These are phyloP conservation scores for Sorex maritimensis DNA, from an alignment of 2,797 vertebrate genomes.

Conservation along the genomic window DNA sequence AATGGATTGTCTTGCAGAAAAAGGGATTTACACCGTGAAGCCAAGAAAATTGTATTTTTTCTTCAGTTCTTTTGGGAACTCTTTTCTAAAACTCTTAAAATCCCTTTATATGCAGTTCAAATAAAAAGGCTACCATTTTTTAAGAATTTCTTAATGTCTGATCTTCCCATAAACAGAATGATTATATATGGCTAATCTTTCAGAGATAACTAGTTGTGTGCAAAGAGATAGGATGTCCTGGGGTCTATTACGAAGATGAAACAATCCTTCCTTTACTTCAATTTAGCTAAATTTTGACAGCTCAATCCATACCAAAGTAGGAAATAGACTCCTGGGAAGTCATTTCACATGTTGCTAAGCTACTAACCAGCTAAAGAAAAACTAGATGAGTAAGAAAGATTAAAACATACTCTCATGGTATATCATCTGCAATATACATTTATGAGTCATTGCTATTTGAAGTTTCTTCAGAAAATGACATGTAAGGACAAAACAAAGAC, in stretches of 20 bases:
- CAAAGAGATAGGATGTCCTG: conserved; percentile 24
- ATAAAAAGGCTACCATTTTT: conserved; percentile 28
- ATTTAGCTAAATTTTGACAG: conserved; percentile 50
- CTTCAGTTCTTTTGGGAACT: conserved; percentile 43
- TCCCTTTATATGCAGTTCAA: conserved; percentile 36
- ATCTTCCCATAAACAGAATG: conserved; percentile 23
- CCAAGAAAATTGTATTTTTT: conserved; percentile 67
- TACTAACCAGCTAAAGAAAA: conserved; percentile 52
- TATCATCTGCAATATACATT: conserved; percentile 14
- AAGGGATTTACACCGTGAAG: conserved; percentile 49
- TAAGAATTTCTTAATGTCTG: conserved; percentile 49
- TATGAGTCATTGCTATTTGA: conserved; percentile 29
- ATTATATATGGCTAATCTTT: conserved; percentile 49
- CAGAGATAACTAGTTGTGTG: neutral
- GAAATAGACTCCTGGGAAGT: conserved; percentile 33
- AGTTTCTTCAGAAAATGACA: conserved; percentile 17
- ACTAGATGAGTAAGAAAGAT: conserved; percentile 38
- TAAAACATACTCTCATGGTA: neutral
- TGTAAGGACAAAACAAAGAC: conserved; percentile 12
- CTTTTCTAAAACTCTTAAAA: conserved; percentile 60
- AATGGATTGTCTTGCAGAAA: conserved; percentile 30
- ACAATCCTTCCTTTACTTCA: neutral
- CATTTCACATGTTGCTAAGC: conserved; percentile 48
- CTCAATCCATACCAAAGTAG: neutral
- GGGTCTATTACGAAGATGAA: conserved; percentile 27